phyloP scores from a whole-genome alignment of 2,888 invertebrate species.

The Orthonevra nobilis region DNA sequence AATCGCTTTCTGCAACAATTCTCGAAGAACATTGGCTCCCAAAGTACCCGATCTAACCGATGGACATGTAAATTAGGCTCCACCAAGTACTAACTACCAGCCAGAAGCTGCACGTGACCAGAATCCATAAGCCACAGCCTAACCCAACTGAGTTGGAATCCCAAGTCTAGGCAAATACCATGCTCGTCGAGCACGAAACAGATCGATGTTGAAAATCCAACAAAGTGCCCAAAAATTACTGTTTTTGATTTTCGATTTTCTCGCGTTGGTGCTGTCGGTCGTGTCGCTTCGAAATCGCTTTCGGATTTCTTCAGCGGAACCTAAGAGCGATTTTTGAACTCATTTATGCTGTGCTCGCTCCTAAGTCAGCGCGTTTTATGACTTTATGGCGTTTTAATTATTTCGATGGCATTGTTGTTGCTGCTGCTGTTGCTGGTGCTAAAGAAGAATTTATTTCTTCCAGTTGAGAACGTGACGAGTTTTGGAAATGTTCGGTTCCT shows the following conservation, averaged over 20 bases:
- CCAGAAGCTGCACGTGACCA: conserved; percentile 33
- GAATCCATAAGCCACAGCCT: conserved; percentile 1
- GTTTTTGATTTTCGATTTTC: conserved; percentile 24
- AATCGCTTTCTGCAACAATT: conserved; percentile 8
- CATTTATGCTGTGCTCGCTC: neutral
- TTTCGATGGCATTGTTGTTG: conserved; percentile 53
- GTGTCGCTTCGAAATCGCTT: no score
- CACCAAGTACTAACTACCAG: conserved; percentile 29
- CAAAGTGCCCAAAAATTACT: conserved; percentile 53
- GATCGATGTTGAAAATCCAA: conserved; percentile 49
- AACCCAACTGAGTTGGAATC: conserved; percentile 33
- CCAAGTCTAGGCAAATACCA: conserved; percentile 20
- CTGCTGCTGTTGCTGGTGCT: neutral
- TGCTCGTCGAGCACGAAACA: conserved; percentile 43
- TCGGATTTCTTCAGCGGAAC: conserved; percentile 54
- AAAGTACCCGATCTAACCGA: conserved; percentile 1
- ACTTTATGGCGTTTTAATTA: conserved; percentile 64
- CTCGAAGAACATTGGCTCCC: conserved; percentile 7
- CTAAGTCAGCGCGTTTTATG: conserved; percentile 9
- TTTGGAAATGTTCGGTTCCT: conserved; percentile 37
- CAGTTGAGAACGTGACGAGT: conserved; percentile 50
- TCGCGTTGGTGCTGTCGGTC: conserved; percentile 41
- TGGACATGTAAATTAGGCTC: conserved; percentile 64
- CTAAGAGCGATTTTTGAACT: conserved; percentile 5
- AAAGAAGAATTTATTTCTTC: conserved; percentile 60